A percentile compares a stretch with the other conserved stretches of the same genome.
Conservation (phyloP, 2,888 invertebrate species). For the Eurytoma adleriae region DNA sequence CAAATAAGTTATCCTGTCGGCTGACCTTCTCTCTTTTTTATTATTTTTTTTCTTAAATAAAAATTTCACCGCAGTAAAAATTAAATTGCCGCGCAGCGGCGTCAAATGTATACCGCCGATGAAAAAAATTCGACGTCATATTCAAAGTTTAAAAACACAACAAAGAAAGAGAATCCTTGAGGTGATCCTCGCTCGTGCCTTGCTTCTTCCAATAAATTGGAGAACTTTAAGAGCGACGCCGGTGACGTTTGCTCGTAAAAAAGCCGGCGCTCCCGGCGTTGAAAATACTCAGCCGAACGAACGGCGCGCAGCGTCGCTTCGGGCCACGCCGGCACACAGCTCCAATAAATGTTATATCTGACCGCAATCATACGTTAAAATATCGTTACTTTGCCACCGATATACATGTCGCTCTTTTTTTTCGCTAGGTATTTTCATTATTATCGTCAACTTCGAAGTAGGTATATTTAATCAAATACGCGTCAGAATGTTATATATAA, state of each 20-base stretch:
- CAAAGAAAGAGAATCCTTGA: slow-evolving; percentile 36
- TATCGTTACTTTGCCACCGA: not conserved
- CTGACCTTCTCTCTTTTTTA: too few relatives aligned
- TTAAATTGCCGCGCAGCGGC: too few relatives aligned
- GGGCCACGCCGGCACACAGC: not conserved
- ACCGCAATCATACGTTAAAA: slow-evolving; percentile 2
- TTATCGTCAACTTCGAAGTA: not conserved
- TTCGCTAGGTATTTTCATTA: not conserved
- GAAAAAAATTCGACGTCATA: slow-evolving; percentile 39
- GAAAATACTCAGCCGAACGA: slow-evolving; percentile 37
- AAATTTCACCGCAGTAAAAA: not conserved
- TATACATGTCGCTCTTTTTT: not conserved
- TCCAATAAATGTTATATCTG: slow-evolving; percentile 32
- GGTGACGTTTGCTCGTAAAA: slow-evolving; percentile 48
- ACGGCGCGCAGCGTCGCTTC: slow-evolving; percentile 19
- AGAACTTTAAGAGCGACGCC: slow-evolving; percentile 60
- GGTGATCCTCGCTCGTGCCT: slow-evolving; percentile 33
- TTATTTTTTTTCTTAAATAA: not conserved
- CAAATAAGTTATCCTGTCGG: too few relatives aligned
- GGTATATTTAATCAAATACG: not conserved
- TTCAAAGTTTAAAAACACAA: slow-evolving; percentile 33
- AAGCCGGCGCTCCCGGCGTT: slow-evolving; percentile 31
- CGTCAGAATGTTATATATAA: too few relatives aligned
- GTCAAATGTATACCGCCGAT: not conserved
- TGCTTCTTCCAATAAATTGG: slow-evolving; percentile 66